Evolutionary conservation across 2,113 vertebrate species (phyloP).

Genomic region (Sapayoa aenigma): DNA sequence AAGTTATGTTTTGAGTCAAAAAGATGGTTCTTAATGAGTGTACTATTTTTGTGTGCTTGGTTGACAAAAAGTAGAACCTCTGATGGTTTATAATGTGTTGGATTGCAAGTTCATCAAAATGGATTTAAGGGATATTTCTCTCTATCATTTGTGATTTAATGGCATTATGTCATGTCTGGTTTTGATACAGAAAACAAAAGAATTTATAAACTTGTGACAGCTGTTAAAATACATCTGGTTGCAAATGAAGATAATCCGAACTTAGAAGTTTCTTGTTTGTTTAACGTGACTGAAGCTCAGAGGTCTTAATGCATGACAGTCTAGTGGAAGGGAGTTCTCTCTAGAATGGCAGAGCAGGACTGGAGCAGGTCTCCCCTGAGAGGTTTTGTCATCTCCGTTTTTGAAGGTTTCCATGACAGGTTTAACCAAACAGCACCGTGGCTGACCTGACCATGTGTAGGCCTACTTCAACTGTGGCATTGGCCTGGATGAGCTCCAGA

Average conservation of each 20-base stretch:
- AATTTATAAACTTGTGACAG: not conserved
- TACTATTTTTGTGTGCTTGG: not conserved
- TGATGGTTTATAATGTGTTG: not conserved
- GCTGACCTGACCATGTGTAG: not conserved
- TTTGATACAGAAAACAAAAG: not conserved
- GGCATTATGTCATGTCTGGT: no score
- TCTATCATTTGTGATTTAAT: not conserved
- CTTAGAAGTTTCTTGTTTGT: not conserved
- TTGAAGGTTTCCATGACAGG: not conserved
- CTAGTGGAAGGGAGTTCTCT: not conserved
- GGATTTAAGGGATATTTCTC: not conserved
- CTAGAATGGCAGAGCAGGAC: not conserved
- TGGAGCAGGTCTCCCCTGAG: not conserved
- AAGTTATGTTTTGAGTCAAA: not conserved
- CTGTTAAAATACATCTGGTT: not conserved
- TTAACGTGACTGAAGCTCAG: not conserved
- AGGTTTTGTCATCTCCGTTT: not conserved
- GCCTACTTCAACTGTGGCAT: not conserved
- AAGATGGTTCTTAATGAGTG: not conserved
- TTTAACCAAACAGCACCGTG: not conserved
- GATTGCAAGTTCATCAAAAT: not conserved
- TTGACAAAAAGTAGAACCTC: not conserved
- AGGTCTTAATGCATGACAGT: not conserved
- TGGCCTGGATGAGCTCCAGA: not conserved
- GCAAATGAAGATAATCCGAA: not conserved